These are phyloP conservation scores for Dysdera silvatica DNA, from an alignment of 1,140 invertebrate genomes.

Conservation along the genomic window DNA sequence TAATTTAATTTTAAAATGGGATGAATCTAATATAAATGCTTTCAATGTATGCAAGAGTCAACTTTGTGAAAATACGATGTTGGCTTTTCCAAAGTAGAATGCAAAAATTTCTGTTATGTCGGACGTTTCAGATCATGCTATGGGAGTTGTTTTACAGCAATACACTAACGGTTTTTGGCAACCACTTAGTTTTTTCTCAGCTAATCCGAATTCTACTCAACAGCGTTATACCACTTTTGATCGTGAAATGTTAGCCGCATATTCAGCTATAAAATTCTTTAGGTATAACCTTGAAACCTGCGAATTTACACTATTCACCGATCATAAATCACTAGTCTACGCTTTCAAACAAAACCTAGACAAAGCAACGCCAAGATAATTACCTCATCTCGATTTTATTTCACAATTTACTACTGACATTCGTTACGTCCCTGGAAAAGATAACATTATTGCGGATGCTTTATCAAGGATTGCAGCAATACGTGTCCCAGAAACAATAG, in stretches of 20 bases:
- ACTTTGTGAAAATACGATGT: not conserved
- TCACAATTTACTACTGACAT: slow-evolving; percentile 42
- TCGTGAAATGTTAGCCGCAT: slow-evolving; percentile 36
- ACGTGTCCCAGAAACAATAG: not conserved
- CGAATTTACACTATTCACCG: slow-evolving; percentile 34
- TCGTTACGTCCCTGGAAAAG: slow-evolving; percentile 38
- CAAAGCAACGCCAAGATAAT: not conserved
- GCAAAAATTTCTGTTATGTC: slow-evolving; percentile 1
- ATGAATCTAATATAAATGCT: not conserved
- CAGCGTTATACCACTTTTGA: slow-evolving; percentile 31
- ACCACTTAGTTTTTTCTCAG: slow-evolving; percentile 28
- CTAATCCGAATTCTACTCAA: slow-evolving; percentile 21
- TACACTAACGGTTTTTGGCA: not conserved
- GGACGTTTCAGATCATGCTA: slow-evolving; percentile 22
- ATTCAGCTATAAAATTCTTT: slow-evolving; percentile 35
- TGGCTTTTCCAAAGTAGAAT: slow-evolving; percentile 33
- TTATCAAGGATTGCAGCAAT: not conserved
- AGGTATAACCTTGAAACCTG: slow-evolving; percentile 37
- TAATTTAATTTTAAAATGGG: not conserved
- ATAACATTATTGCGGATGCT: slow-evolving; percentile 34
- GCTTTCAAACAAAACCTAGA: slow-evolving; percentile 25
- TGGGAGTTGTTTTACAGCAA: slow-evolving; percentile 27
- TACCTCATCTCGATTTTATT: slow-evolving; percentile 40
- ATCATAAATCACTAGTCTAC: slow-evolving; percentile 37
- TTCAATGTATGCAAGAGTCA: not conserved